Percentiles rank a stretch among this genome's conserved stretches.
These are phyloP conservation scores for Morphnarchus princeps DNA, from an alignment of 2,113 vertebrate genomes.

Conservation along the genomic window DNA sequence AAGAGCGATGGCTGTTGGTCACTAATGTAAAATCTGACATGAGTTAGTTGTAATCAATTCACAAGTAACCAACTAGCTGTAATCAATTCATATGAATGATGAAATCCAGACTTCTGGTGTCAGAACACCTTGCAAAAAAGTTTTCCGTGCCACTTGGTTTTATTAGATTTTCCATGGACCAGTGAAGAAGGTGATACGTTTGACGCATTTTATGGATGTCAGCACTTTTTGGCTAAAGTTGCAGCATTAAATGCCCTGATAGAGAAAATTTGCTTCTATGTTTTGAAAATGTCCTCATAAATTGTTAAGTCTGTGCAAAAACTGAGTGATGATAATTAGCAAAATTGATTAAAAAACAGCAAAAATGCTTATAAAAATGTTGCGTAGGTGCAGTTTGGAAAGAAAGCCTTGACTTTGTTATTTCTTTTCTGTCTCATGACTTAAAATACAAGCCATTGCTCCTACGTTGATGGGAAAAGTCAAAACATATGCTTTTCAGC, in stretches of 20 bases:
- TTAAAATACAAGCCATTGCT: slow-evolving; percentile 41
- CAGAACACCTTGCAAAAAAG: neutral
- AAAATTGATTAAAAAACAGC: neutral
- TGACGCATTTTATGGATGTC: neutral
- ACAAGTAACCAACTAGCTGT: neutral
- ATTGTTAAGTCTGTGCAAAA: neutral
- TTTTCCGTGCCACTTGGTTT: neutral
- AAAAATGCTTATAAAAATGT: neutral
- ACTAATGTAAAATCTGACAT: neutral
- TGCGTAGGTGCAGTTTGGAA: neutral
- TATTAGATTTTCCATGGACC: slow-evolving; percentile 8
- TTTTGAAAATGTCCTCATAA: neutral
- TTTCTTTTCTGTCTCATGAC: slow-evolving; percentile 37
- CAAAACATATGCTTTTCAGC: slow-evolving; percentile 21
- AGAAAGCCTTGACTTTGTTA: neutral
- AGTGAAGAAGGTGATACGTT: neutral
- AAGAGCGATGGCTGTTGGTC: neutral
- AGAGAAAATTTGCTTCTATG: neutral
- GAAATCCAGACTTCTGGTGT: neutral
- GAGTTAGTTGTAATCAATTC: neutral
- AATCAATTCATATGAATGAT: neutral
- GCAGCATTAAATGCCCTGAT: neutral
- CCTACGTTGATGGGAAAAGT: slow-evolving; percentile 47
- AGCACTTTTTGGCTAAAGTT: neutral
- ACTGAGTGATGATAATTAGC: neutral